Percentiles rank a stretch among this genome's conserved stretches.
Evolutionary conservation across 2,113 vertebrate genomes (phyloP).

Genomic region (Cairina moschata): DNA sequence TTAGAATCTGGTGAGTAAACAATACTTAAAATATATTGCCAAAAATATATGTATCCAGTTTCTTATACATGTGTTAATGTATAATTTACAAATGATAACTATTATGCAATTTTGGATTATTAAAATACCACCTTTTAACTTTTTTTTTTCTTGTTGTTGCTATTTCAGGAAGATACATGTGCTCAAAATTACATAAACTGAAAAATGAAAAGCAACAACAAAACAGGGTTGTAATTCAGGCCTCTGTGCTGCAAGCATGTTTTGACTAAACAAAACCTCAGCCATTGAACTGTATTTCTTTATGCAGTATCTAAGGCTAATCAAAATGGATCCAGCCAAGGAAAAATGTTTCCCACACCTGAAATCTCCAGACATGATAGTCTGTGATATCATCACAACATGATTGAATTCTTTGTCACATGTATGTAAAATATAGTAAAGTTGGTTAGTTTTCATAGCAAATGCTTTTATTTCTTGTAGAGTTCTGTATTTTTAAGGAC

Average conservation of each 20-base stretch:
- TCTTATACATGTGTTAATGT: not conserved
- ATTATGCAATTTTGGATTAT: not conserved
- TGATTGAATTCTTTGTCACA: not conserved
- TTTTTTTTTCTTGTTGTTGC: not conserved
- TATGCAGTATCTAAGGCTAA: not conserved
- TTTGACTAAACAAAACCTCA: not conserved
- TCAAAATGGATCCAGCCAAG: not conserved
- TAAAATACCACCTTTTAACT: not conserved
- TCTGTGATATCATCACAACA: not conserved
- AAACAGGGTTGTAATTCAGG: not conserved
- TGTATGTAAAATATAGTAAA: not conserved
- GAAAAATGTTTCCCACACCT: not conserved
- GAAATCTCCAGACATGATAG: not conserved
- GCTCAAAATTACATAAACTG: not conserved
- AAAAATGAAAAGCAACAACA: not conserved
- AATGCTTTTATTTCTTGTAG: not conserved
- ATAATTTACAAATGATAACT: not conserved
- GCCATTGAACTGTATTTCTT: not conserved
- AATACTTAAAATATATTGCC: not conserved
- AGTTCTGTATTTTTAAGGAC: not conserved
- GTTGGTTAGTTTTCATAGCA: not conserved
- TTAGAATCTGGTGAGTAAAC: not conserved
- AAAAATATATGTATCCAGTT: not conserved
- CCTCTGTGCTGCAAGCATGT: not conserved
- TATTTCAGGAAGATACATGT: not conserved